Conservation (phyloP, 2,797 vertebrate genomes). For the Arnoldichthys spilopterus region DNA sequence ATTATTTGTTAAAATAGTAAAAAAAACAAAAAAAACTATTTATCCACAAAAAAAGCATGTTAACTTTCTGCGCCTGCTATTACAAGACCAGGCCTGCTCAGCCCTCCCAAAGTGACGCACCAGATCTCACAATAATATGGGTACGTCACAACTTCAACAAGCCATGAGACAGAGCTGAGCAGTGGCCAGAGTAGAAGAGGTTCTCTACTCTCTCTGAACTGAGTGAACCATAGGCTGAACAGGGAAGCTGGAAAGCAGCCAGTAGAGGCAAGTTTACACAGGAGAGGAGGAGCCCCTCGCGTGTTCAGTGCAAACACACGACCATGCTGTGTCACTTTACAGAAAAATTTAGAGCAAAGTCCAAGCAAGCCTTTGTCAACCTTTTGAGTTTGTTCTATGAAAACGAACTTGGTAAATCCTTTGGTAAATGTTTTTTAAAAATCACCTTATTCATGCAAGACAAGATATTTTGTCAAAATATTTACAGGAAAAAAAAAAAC, state of each 20-base stretch:
- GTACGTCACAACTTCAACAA: constrained; percentile 49
- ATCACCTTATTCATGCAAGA: too few relatives aligned
- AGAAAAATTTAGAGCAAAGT: constrained; percentile 25
- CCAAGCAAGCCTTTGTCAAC: constrained; percentile 9
- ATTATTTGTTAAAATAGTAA: not conserved
- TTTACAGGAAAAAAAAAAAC: too few relatives aligned
- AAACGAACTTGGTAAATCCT: too few relatives aligned
- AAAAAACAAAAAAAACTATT: not conserved
- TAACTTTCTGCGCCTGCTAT: constrained; percentile 20
- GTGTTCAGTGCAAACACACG: constrained; percentile 31
- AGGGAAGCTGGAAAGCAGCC: constrained; percentile 15
- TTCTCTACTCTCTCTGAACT: constrained; percentile 28
- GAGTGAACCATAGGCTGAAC: constrained; percentile 32
- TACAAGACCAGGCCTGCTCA: constrained; percentile 46
- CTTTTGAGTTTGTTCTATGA: not conserved
- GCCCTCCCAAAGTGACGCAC: constrained; percentile 44
- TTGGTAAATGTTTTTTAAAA: too few relatives aligned
- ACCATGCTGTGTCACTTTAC: constrained; percentile 8
- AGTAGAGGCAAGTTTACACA: constrained; percentile 57
- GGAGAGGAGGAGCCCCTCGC: constrained; percentile 40
- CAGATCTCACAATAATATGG: constrained; percentile 24
- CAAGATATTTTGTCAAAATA: too few relatives aligned
- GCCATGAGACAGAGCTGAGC: constrained; percentile 33
- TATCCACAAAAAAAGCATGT: not conserved
- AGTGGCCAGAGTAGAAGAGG: constrained; percentile 5